A percentile compares a stretch with the other conserved stretches of the same genome.
Conservation (phyloP, 2,113 vertebrate species). For the Syrmaticus mikado region DNA sequence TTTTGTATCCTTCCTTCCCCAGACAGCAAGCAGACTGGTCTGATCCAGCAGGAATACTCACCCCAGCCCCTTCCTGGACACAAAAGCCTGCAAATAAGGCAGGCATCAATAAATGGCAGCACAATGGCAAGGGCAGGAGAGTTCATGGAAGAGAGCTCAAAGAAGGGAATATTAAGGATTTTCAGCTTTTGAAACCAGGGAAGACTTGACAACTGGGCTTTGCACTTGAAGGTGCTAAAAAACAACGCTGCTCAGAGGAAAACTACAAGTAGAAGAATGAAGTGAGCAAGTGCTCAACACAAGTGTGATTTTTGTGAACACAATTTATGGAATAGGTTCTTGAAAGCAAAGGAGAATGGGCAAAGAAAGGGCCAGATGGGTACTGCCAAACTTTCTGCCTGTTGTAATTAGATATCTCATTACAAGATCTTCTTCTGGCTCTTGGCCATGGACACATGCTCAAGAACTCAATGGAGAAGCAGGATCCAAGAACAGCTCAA, state of each 20-base stretch:
- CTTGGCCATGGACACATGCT: not conserved
- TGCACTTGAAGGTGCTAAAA: not conserved
- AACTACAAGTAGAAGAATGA: not conserved
- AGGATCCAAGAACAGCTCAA: not conserved
- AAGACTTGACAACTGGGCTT: not conserved
- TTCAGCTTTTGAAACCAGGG: constrained; percentile 12
- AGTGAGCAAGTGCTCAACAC: not conserved
- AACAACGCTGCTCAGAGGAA: not conserved
- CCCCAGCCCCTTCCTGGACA: not conserved
- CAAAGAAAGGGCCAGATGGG: not conserved
- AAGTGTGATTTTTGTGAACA: not conserved
- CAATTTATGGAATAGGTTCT: not conserved
- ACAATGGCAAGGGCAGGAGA: not conserved
- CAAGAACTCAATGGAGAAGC: not conserved
- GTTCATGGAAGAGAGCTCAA: not conserved
- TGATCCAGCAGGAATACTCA: not conserved
- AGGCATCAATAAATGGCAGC: not conserved
- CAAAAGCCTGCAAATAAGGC: not conserved
- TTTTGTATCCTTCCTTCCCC: not conserved
- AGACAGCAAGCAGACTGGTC: not conserved
- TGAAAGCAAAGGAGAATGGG: not conserved
- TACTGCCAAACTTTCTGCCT: not conserved
- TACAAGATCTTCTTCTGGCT: not conserved
- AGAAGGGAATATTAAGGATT: not conserved
- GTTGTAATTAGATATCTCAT: too few relatives aligned